Conservation (phyloP, 2,888 invertebrate genomes). For the Nycteola revayana region DNA sequence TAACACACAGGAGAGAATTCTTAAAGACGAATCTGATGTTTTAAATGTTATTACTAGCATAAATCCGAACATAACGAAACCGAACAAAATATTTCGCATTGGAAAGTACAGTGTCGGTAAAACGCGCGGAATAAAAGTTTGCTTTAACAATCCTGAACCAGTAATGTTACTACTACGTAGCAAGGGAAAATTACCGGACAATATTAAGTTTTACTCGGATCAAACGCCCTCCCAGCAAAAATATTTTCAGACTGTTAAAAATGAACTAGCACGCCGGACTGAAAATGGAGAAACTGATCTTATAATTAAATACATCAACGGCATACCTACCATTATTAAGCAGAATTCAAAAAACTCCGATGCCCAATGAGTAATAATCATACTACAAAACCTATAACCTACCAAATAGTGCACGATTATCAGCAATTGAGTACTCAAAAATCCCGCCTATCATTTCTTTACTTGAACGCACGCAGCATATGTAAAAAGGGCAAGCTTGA, state of each 20-base stretch:
- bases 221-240: slow-evolving; percentile 1
- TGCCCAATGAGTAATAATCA: not conserved
- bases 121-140: slow-evolving; percentile 5
- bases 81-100: slow-evolving; percentile 3
- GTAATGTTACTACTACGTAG: slow-evolving; percentile 1
- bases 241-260: slow-evolving; percentile 3
- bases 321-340: slow-evolving; percentile 4
- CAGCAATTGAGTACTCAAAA: not conserved
- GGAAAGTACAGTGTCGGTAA: slow-evolving; percentile 6
- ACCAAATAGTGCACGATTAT: slow-evolving; percentile 3
- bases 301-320: slow-evolving; percentile 6
- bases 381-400: not conserved
- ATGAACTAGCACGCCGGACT: slow-evolving; percentile 2
- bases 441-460: slow-evolving; percentile 3
- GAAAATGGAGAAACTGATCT: slow-evolving; percentile 3
- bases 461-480: slow-evolving; percentile 3
- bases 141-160: not conserved
- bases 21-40: slow-evolving; percentile 3
- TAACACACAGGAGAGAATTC: slow-evolving; percentile 2
- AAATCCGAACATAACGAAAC: slow-evolving; percentile 1
- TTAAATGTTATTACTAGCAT: slow-evolving; percentile 1
- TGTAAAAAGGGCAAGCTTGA: not conserved
- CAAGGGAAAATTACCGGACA: slow-evolving; percentile 3
- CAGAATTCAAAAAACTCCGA: slow-evolving; percentile 4
- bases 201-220: slow-evolving; percentile 4